These are phyloP conservation scores for Saguinus imperator DNA, from an alignment of 2,113 vertebrate genomes.

Conservation along the genomic window DNA sequence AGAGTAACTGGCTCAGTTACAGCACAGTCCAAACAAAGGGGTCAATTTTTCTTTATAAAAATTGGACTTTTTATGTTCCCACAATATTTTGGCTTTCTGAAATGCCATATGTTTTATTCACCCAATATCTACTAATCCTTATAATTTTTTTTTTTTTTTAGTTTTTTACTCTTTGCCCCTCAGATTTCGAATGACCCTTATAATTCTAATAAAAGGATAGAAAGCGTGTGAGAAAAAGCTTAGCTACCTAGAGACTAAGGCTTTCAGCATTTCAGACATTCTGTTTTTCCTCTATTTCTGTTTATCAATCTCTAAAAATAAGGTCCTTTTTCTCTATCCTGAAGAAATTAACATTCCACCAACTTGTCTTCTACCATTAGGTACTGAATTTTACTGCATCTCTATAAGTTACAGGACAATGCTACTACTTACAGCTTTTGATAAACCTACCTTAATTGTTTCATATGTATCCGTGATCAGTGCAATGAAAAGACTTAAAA, in stretches of 20 bases:
- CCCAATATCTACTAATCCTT: neutral
- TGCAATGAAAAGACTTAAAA: slow-evolving; percentile 96
- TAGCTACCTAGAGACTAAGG: neutral
- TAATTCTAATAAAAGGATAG: slow-evolving; percentile 22
- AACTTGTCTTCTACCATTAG: neutral
- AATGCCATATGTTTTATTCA: neutral
- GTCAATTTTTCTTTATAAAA: neutral
- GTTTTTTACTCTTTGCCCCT: too few species aligned
- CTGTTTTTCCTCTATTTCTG: neutral
- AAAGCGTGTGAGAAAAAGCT: neutral
- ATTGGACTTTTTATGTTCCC: slow-evolving; percentile 9
- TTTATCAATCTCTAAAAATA: neutral
- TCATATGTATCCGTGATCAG: slow-evolving; percentile 96
- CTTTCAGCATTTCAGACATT: neutral
- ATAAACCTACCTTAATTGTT: slow-evolving; percentile 92
- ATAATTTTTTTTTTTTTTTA: neutral
- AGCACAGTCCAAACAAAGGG: neutral
- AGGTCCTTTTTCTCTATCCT: neutral
- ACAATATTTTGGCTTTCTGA: neutral
- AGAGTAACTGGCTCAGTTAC: neutral
- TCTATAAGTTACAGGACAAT: neutral
- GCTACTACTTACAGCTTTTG: rapidly evolving
- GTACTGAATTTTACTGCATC: neutral
- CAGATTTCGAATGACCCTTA: neutral
- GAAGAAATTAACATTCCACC: neutral